Evolutionary conservation across 2,888 invertebrate species (phyloP).

Genomic region (Onthophagus sagittarius): DNA sequence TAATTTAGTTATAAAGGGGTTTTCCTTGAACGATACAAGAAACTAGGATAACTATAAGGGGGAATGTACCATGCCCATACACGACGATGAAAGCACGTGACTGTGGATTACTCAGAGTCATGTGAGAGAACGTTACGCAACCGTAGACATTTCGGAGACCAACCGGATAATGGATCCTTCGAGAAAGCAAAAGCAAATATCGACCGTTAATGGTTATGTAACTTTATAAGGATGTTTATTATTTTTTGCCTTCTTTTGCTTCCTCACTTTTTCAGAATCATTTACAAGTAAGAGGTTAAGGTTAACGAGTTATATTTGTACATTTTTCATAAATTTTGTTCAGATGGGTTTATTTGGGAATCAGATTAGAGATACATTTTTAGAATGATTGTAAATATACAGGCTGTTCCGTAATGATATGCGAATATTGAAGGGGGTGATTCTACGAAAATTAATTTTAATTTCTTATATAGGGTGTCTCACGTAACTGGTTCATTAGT

Average conservation of each 20-base stretch:
- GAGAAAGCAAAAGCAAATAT: neutral
- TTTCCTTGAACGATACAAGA: neutral
- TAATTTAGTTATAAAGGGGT: neutral
- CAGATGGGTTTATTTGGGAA: too few relatives aligned
- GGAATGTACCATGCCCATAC: neutral
- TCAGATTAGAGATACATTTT: too few relatives aligned
- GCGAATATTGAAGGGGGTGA: too few relatives aligned
- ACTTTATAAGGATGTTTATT: neutral
- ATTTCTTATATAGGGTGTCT: too few relatives aligned
- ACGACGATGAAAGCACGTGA: neutral
- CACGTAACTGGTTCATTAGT: too few relatives aligned
- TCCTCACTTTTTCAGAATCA: too few relatives aligned
- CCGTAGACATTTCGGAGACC: neutral
- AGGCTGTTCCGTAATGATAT: too few relatives aligned
- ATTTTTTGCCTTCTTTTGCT: neutral
- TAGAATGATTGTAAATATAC: too few relatives aligned
- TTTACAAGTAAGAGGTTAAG: neutral
- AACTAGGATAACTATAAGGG: neutral
- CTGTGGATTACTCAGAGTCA: neutral
- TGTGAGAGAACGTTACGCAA: neutral
- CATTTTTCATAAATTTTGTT: too few relatives aligned
- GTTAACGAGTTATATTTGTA: neutral
- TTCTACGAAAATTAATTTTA: too few relatives aligned
- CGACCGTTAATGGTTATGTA: neutral
- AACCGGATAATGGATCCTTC: neutral